Conservation (phyloP, 2,888 invertebrate species). For the Erebia epiphron region DNA sequence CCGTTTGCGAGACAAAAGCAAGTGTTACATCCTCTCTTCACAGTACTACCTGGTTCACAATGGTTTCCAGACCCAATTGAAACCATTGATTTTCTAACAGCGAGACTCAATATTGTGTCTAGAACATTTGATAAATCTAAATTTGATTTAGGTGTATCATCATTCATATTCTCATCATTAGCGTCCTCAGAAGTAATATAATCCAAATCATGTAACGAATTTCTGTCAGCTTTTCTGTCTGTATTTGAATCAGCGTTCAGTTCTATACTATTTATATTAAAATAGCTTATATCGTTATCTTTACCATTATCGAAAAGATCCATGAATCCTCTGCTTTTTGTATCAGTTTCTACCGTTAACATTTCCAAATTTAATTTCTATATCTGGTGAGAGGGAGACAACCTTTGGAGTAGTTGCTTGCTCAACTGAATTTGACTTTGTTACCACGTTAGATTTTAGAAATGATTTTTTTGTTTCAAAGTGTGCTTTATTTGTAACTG, state of each 20-base stretch:
- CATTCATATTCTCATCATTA: not conserved
- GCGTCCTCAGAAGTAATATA: not conserved
- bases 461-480: conserved; percentile 26
- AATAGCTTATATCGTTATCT: not conserved
- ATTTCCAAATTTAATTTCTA: not conserved
- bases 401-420: not conserved
- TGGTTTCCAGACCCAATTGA: conserved; percentile 44
- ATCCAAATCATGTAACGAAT: not conserved
- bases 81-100: conserved; percentile 57
- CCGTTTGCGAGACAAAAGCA: conserved; percentile 65
- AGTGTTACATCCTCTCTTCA: conserved; percentile 52
- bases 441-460: not conserved
- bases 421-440: not conserved
- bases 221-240: not conserved
- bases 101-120: conserved; percentile 51
- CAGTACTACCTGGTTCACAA: conserved; percentile 54
- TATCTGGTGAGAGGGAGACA: not conserved
- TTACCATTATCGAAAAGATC: not conserved
- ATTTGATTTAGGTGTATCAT: not conserved
- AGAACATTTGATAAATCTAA: conserved; percentile 46
- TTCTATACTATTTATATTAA: conserved; percentile 1
- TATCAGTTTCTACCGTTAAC: not conserved
- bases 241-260: not conserved
- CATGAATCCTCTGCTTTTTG: not conserved
- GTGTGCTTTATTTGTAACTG: conserved; percentile 12